A percentile compares a stretch with the other conserved stretches of the same genome.
These are phyloP conservation scores for Platanista minor DNA, from an alignment of 2,113 vertebrate species.

Conservation along the genomic window DNA sequence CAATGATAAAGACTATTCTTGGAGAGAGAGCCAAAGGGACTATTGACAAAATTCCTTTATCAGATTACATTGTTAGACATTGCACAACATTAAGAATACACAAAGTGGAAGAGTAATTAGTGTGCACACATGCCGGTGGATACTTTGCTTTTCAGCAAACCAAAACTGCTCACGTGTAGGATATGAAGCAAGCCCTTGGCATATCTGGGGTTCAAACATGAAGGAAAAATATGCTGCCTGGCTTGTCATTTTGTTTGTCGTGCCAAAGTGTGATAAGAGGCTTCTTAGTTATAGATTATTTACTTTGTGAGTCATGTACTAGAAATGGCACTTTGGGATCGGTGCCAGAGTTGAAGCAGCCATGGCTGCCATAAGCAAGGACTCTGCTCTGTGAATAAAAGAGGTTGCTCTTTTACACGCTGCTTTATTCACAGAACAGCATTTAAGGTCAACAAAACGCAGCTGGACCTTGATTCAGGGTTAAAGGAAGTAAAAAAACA, in stretches of 20 bases:
- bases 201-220: neutral
- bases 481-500: neutral
- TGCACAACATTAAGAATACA: neutral
- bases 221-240: conserved; percentile 14
- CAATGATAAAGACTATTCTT: neutral
- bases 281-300: conserved; percentile 43
- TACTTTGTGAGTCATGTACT: conserved; percentile 51
- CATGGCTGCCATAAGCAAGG: fast-evolving
- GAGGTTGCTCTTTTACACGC: neutral
- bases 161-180: neutral
- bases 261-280: conserved; percentile 43
- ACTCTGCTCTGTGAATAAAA: neutral
- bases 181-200: neutral
- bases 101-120: neutral
- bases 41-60: neutral
- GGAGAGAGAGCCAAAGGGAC: neutral
- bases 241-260: neutral
- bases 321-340: conserved; percentile 24
- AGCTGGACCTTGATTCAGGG: neutral
- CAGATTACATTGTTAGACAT: neutral
- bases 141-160: neutral
- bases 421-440: neutral
- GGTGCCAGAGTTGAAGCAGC: neutral
- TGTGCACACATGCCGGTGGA: fast-evolving
- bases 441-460: neutral